These are phyloP conservation scores for Pardalotus punctatus DNA, from an alignment of 2,113 vertebrate species.

Conservation along the genomic window DNA sequence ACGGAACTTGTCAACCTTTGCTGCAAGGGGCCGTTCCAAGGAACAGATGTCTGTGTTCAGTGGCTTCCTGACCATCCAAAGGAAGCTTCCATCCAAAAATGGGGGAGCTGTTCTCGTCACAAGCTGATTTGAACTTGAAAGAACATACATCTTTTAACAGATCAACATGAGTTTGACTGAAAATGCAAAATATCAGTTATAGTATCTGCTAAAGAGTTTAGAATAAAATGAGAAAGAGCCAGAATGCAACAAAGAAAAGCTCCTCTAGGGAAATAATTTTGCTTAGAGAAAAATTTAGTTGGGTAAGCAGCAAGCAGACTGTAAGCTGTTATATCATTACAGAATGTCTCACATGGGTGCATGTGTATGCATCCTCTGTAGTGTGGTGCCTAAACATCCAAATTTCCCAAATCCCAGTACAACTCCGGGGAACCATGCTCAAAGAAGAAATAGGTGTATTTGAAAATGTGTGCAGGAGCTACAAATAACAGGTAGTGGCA, in stretches of 20 bases:
- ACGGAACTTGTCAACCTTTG: slow-evolving; percentile 3
- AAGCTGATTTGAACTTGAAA: not conserved
- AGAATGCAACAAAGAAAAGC: not conserved
- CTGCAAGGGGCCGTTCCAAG: not conserved
- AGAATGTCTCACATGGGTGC: not conserved
- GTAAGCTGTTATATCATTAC: not conserved
- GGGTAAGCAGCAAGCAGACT: not conserved
- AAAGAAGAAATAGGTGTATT: not conserved
- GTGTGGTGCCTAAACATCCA: not conserved
- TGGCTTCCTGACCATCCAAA: not conserved
- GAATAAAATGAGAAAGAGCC: not conserved
- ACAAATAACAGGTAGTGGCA: not conserved
- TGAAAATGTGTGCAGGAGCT: not conserved
- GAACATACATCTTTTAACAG: not conserved
- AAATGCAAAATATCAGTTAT: not conserved
- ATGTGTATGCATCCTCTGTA: not conserved
- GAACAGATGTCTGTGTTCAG: not conserved
- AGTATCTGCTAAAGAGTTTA: not conserved
- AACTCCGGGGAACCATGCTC: not conserved
- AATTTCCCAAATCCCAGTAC: not conserved
- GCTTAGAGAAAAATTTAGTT: not conserved
- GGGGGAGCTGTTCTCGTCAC: not conserved
- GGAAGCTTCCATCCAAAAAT: not conserved
- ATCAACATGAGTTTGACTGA: not conserved
- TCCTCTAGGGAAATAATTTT: not conserved